Conservation (phyloP, 1,140 invertebrate genomes). For the Ectropis grisescens region DNA sequence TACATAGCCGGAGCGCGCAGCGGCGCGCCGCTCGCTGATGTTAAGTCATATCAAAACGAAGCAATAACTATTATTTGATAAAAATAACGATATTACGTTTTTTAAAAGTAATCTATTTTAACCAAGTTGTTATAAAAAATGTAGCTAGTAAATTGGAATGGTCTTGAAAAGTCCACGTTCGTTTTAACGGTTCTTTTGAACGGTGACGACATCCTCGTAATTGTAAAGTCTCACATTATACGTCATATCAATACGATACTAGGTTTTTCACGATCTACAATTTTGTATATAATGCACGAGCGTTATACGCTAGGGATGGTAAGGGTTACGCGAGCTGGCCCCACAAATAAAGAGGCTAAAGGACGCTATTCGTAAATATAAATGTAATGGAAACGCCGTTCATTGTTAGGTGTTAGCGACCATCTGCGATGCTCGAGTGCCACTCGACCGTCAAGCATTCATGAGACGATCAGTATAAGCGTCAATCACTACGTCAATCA, state of each 20-base stretch:
- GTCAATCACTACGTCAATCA: too few species aligned
- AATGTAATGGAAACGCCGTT: too few species aligned
- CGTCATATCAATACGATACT: slow-evolving; percentile 58
- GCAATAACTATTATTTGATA: slow-evolving; percentile 68
- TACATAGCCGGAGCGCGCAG: too few species aligned
- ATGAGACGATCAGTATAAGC: too few species aligned
- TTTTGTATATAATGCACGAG: slow-evolving; percentile 19
- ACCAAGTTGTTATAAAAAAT: slow-evolving; percentile 62
- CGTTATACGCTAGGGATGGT: too few species aligned
- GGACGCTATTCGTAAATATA: too few species aligned
- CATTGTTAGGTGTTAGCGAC: too few species aligned
- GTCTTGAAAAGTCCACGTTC: slow-evolving; percentile 58
- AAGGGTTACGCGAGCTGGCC: too few species aligned
- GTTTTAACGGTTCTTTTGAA: slow-evolving; percentile 66
- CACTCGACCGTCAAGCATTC: too few species aligned
- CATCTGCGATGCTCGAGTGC: too few species aligned
- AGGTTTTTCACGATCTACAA: slow-evolving; percentile 25
- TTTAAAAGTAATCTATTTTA: slow-evolving; percentile 63
- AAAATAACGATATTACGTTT: slow-evolving; percentile 50
- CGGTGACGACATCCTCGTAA: slow-evolving; percentile 48
- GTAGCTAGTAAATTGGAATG: slow-evolving; percentile 66
- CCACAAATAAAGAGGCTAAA: too few species aligned
- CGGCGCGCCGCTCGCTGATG: slow-evolving; percentile 19
- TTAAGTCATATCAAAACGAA: slow-evolving; percentile 62
- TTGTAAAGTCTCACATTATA: slow-evolving; percentile 49